Evolutionary conservation across 1,140 invertebrate genomes (phyloP).

Genomic region (Akabosia matsudoensis): DNA sequence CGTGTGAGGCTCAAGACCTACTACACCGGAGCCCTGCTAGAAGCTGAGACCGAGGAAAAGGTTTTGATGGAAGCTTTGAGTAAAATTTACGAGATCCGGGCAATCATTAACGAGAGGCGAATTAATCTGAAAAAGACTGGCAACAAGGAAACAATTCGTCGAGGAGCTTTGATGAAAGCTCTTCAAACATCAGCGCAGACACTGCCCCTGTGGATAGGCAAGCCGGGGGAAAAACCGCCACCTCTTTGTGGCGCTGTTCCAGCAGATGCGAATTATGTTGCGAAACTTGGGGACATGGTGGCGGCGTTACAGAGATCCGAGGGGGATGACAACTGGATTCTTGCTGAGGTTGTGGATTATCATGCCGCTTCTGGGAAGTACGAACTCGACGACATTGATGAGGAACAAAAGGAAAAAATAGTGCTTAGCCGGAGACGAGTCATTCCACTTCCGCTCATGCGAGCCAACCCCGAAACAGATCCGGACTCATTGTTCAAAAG

Average conservation of each 20-base stretch:
- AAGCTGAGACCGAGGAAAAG: constrained; percentile 81
- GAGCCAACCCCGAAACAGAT: constrained; percentile 7
- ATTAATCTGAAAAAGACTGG: constrained; percentile 67
- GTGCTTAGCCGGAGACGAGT: constrained; percentile 74
- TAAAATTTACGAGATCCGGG: constrained; percentile 86
- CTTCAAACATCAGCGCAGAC: constrained; percentile 85
- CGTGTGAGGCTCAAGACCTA: constrained; percentile 77
- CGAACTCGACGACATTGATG: constrained; percentile 96
- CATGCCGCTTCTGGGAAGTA: constrained; percentile 82
- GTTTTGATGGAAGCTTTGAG: constrained; percentile 75
- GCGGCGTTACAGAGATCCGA: constrained; percentile 80
- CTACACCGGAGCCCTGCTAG: constrained; percentile 73
- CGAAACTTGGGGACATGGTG: constrained; percentile 66
- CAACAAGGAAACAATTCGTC: constrained; percentile 85
- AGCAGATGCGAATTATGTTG: constrained; percentile 80
- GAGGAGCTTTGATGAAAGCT: constrained; percentile 93
- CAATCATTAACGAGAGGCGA: constrained; percentile 79
- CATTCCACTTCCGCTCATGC: constrained; percentile 88
- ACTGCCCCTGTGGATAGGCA: constrained; percentile 87
- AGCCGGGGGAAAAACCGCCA: constrained; percentile 76
- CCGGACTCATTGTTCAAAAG: constrained; percentile 35
- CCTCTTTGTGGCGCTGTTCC: constrained; percentile 89
- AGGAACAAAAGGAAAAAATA: constrained; percentile 84
- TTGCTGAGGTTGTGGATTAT: constrained; percentile 91
- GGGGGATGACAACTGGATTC: constrained; percentile 95